A percentile compares a stretch with the other conserved stretches of the same genome.
Conservation (phyloP, 1,140 invertebrate species). For the Neodiprion fabricii region DNA sequence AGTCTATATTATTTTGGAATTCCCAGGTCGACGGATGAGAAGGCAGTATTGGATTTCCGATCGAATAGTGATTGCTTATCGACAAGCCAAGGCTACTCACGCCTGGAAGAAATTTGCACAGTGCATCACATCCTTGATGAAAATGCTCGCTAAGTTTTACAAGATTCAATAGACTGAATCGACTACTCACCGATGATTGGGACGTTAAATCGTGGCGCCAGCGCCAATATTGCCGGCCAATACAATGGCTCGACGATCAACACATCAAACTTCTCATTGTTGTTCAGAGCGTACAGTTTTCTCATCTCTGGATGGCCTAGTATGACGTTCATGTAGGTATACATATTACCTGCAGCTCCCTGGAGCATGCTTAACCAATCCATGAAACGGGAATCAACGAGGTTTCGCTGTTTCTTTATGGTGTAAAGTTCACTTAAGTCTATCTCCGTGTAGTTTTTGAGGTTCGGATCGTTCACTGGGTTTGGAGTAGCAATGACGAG, state of each 20-base stretch:
- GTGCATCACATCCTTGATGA: background rate
- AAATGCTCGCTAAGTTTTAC: background rate
- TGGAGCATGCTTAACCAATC: too few relatives aligned
- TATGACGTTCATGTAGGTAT: background rate
- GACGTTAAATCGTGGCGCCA: background rate
- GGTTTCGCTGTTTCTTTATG: too few relatives aligned
- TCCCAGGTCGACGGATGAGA: background rate
- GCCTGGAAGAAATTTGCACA: background rate
- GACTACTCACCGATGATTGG: background rate
- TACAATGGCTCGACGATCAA: background rate
- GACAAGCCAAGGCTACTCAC: background rate
- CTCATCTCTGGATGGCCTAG: background rate
- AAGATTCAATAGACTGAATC: background rate
- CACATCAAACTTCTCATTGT: constrained; percentile 10
- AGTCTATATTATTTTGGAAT: background rate
- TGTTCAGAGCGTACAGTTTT: constrained; percentile 1
- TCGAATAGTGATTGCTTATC: background rate
- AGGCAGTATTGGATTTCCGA: background rate
- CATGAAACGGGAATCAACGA: too few relatives aligned
- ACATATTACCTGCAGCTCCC: too few relatives aligned
- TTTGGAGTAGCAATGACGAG: too few relatives aligned
- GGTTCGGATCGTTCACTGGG: too few relatives aligned
- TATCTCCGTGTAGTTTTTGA: too few relatives aligned
- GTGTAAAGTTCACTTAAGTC: too few relatives aligned
- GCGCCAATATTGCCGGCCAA: background rate